Conservation (phyloP, 1,140 invertebrate species). For the Drosophila lini region DNA sequence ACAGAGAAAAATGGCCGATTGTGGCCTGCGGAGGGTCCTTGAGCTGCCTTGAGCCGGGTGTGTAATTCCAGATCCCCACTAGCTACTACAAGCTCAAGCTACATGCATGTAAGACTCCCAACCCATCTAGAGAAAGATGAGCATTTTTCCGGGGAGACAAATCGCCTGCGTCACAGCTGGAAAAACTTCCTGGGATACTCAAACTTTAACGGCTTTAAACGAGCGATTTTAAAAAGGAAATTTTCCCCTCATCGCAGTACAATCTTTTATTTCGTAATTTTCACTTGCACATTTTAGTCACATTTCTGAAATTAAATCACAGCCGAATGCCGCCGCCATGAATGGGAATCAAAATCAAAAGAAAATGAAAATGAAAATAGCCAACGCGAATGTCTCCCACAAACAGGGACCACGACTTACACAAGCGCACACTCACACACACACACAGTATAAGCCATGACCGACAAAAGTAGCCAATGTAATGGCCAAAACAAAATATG, state of each 20-base stretch:
- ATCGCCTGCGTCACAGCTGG: slow-evolving; percentile 14
- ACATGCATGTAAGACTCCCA: slow-evolving; percentile 11
- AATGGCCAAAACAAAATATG: slow-evolving; percentile 76
- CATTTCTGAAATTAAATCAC: slow-evolving; percentile 75
- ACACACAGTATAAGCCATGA: slow-evolving; percentile 31
- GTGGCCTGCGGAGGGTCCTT: slow-evolving; percentile 47
- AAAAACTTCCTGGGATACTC: background rate
- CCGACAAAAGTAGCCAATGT: slow-evolving; percentile 75
- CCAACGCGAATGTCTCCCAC: slow-evolving; percentile 46
- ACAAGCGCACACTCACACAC: slow-evolving; percentile 2
- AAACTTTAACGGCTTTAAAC: slow-evolving; percentile 28
- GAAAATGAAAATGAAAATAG: slow-evolving; percentile 68
- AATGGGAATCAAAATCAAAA: slow-evolving; percentile 62
- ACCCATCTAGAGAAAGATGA: slow-evolving; percentile 9
- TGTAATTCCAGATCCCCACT: slow-evolving; percentile 49
- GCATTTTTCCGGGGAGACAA: slow-evolving; percentile 22
- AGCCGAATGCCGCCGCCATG: slow-evolving; percentile 50
- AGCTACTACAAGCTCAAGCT: background rate
- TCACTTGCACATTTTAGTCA: slow-evolving; percentile 71
- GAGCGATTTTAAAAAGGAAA: slow-evolving; percentile 20
- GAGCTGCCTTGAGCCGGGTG: slow-evolving; percentile 37
- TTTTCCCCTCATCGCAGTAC: background rate
- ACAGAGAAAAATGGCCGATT: slow-evolving; percentile 66
- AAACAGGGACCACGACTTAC: slow-evolving; percentile 10
- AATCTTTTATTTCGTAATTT: slow-evolving; percentile 47